A percentile compares a stretch with the other conserved stretches of the same genome.
These are phyloP conservation scores for Pteropus rufus DNA, from an alignment of 2,797 vertebrate species.

Conservation along the genomic window DNA sequence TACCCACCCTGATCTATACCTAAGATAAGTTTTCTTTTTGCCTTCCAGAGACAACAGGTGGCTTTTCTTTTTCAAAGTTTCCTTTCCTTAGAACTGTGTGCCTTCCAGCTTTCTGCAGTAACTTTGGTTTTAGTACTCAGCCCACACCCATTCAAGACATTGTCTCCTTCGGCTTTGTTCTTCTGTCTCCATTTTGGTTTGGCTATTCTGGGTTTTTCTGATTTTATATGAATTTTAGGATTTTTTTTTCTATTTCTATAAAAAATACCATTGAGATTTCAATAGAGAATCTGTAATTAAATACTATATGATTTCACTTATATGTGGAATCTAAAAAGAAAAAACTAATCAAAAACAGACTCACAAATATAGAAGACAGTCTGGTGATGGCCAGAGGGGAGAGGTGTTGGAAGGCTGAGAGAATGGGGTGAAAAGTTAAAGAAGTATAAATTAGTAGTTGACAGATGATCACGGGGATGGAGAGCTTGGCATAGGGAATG, in stretches of 20 bases:
- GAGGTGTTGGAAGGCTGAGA: too few relatives aligned
- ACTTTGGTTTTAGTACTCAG: neutral
- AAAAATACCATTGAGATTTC: neutral
- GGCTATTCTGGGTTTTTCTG: neutral
- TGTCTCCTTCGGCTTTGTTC: neutral
- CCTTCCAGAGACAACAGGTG: neutral
- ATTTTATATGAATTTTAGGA: neutral
- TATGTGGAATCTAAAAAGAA: too few relatives aligned
- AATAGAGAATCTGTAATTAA: neutral
- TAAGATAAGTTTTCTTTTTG: neutral
- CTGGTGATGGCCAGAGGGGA: too few relatives aligned
- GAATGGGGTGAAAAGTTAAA: too few relatives aligned
- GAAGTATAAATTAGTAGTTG: too few relatives aligned
- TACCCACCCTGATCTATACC: neutral
- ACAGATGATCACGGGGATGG: too few relatives aligned
- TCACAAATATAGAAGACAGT: too few relatives aligned
- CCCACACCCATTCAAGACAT: neutral
- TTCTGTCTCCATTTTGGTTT: neutral
- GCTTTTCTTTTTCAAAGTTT: neutral
- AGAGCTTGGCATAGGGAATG: too few relatives aligned
- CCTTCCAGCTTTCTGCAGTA: neutral
- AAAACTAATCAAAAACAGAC: too few relatives aligned
- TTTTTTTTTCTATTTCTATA: neutral
- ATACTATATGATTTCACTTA: neutral
- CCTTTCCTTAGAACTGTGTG: neutral